Evolutionary conservation across 2,888 invertebrate species (phyloP).

Genomic region (Morpho deidamia): DNA sequence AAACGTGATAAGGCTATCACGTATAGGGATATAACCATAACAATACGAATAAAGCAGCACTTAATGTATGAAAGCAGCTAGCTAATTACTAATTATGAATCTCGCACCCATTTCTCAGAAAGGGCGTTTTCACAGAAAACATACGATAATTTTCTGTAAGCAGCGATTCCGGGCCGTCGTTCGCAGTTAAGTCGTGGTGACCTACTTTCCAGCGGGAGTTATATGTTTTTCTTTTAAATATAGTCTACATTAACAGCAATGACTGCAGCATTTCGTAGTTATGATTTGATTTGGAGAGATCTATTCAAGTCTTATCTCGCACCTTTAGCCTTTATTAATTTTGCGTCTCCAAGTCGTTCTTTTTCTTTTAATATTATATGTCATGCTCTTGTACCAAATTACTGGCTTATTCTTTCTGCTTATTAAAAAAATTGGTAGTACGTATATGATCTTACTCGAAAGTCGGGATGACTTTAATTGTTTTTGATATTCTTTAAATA

Average conservation of each 20-base stretch:
- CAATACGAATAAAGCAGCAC: neutral
- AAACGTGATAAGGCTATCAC: no score
- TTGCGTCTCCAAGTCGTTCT: no score
- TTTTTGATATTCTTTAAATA: no score
- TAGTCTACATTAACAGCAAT: slow-evolving; percentile 6
- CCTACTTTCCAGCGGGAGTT: slow-evolving; percentile 16
- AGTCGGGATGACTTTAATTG: no score
- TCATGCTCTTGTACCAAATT: no score
- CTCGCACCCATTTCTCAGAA: slow-evolving; percentile 5
- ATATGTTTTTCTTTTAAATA: slow-evolving; percentile 8
- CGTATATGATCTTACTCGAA: no score
- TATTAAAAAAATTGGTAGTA: no score
- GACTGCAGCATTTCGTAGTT: slow-evolving; percentile 2
- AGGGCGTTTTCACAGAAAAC: slow-evolving; percentile 4
- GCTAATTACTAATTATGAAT: slow-evolving; percentile 4
- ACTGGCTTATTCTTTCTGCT: no score
- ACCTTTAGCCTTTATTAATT: no score
- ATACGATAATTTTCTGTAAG: slow-evolving; percentile 11
- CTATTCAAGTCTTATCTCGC: no score
- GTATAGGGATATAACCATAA: no score
- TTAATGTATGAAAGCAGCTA: neutral
- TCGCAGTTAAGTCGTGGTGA: slow-evolving; percentile 18
- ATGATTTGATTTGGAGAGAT: neutral
- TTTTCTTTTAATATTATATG: no score
- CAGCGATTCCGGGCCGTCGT: slow-evolving; percentile 15